Evolutionary conservation across 1,140 invertebrate genomes (phyloP).

Genomic region (Euschistus heros): DNA sequence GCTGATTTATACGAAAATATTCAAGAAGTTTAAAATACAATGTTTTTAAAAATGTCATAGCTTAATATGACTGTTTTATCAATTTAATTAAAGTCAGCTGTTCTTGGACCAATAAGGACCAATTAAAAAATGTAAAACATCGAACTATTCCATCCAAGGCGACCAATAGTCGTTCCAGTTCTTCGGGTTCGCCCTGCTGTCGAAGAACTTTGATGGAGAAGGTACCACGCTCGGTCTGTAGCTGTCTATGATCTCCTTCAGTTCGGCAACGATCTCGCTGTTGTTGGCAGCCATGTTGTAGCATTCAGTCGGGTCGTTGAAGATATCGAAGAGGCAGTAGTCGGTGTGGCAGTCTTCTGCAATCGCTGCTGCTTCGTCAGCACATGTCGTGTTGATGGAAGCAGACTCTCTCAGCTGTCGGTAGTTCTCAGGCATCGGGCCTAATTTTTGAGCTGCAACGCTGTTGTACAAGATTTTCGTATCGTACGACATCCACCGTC

Average conservation of each 20-base stretch:
- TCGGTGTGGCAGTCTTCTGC: not conserved
- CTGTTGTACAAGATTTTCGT: not conserved
- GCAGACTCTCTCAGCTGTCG: not conserved
- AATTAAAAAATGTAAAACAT: no score
- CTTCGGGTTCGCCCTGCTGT: not conserved
- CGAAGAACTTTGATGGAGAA: not conserved
- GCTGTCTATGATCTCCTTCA: not conserved
- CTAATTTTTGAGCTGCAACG: not conserved
- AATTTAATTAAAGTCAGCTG: no score
- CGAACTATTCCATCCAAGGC: not conserved
- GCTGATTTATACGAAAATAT: no score
- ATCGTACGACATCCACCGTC: slow-evolving; percentile 4
- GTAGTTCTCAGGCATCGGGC: not conserved
- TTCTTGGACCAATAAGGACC: no score
- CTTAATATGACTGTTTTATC: no score
- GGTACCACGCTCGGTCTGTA: not conserved
- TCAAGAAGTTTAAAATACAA: no score
- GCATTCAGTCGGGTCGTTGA: not conserved
- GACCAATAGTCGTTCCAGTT: not conserved
- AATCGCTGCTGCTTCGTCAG: not conserved
- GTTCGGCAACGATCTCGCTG: not conserved
- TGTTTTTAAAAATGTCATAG: no score
- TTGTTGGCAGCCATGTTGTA: not conserved
- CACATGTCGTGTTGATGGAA: not conserved
- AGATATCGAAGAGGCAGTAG: slow-evolving; percentile 16